phyloP scores from a whole-genome alignment of 2,797 vertebrate genomes.

The Gastrophryne carolinensis region DNA sequence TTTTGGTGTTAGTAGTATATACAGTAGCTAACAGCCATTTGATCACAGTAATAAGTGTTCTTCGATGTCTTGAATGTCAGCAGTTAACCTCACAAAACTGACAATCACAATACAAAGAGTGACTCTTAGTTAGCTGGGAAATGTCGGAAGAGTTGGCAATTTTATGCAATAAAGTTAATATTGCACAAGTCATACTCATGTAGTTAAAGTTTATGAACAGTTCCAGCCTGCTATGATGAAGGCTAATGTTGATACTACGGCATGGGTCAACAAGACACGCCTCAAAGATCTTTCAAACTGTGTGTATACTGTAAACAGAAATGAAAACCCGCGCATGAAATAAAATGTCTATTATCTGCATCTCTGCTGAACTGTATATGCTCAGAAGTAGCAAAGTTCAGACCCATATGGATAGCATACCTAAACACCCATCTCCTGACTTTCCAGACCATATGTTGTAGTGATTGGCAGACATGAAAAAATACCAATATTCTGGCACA shows the following conservation, averaged over 20 bases:
- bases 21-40: no score
- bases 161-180: neutral
- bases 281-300: slow-evolving; percentile 41
- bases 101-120: neutral
- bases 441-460: no score
- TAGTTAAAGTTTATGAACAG: slow-evolving; percentile 55
- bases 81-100: neutral
- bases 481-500: no score
- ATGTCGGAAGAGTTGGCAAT: neutral
- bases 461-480: no score
- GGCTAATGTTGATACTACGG: slow-evolving; percentile 54
- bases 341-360: slow-evolving; percentile 48
- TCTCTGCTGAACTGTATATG: neutral
- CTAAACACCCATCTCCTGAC: no score
- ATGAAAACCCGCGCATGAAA: slow-evolving; percentile 38
- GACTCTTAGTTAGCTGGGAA: neutral
- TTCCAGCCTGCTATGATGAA: slow-evolving; percentile 26
- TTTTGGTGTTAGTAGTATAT: no score
- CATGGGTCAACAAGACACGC: slow-evolving; percentile 52
- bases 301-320: slow-evolving; percentile 44
- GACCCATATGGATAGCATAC: no score
- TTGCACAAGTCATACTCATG: neutral
- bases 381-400: no score
- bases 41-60: neutral
- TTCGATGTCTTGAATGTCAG: neutral